phyloP scores from a whole-genome alignment of 2,888 invertebrate species.

The Pantelozetes paolii region DNA sequence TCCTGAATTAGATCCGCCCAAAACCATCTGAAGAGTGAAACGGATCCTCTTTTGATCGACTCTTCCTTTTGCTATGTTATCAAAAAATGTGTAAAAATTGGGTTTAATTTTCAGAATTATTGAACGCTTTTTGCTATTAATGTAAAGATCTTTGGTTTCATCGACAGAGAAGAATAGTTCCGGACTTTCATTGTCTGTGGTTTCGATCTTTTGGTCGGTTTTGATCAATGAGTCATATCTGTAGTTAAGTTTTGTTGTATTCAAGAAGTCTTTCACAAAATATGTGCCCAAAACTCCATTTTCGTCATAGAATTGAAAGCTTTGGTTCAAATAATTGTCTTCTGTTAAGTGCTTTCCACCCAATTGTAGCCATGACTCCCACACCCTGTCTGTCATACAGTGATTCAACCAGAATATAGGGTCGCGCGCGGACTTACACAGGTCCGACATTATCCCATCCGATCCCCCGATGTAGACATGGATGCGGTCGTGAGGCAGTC shows the following conservation, averaged over 20 bases:
- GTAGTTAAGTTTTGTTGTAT: conserved; percentile 1
- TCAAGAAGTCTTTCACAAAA: not conserved
- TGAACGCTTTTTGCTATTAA: not conserved
- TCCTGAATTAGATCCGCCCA: not conserved
- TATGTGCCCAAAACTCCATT: not conserved
- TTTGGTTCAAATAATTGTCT: not conserved
- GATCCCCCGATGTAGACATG: not conserved
- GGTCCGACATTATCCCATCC: not conserved
- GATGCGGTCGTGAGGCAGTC: not conserved
- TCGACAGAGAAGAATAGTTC: not conserved
- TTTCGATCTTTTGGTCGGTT: not conserved
- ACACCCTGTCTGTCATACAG: not conserved
- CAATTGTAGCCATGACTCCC: not conserved
- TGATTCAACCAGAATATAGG: not conserved
- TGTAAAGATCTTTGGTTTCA: not conserved
- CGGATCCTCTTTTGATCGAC: not conserved
- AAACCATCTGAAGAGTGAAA: not conserved
- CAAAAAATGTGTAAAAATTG: not conserved
- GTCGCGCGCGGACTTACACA: not conserved
- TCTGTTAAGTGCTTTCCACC: not conserved
- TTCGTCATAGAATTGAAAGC: not conserved
- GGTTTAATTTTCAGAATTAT: not conserved
- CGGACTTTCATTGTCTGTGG: not conserved
- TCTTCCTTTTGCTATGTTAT: conserved; percentile 1
- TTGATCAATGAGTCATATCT: not conserved